These are phyloP conservation scores for Camponotus vicinus DNA, from an alignment of 1,140 invertebrate genomes.

Conservation along the genomic window DNA sequence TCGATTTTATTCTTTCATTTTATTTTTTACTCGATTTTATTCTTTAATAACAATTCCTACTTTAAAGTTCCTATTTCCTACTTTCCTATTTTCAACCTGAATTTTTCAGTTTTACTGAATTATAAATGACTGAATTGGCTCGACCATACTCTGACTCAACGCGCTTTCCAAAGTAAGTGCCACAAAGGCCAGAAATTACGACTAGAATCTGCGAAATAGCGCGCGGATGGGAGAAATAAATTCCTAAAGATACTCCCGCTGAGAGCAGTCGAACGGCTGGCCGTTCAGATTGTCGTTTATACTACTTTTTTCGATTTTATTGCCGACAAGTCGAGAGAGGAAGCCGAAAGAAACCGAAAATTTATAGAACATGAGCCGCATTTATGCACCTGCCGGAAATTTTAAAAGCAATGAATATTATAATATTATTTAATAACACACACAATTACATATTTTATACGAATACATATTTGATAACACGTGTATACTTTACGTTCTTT, in stretches of 20 bases:
- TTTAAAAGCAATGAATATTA: not conserved
- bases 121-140: slow-evolving; percentile 5
- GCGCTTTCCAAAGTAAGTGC: slow-evolving; percentile 18
- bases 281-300: slow-evolving; percentile 30
- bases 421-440: not conserved
- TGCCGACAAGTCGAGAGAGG: not conserved
- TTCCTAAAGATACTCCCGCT: slow-evolving; percentile 32
- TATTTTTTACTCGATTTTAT: not conserved
- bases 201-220: slow-evolving; percentile 47
- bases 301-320: slow-evolving; percentile 33
- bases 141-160: not conserved
- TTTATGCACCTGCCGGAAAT: slow-evolving; percentile 12
- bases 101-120: slow-evolving; percentile 1
- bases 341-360: not conserved
- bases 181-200: slow-evolving; percentile 59
- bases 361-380: not conserved
- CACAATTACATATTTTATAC: no score
- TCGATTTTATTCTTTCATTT: no score
- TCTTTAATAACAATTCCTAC: not conserved
- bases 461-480: not conserved
- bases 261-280: slow-evolving; percentile 20
- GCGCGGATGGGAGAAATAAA: slow-evolving; percentile 57
- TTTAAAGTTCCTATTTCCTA: not conserved
- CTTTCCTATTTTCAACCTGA: not conserved
- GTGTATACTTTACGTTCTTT: not conserved